Evolutionary conservation across 2,113 vertebrate genomes (phyloP), one percentile per base, ranked within the genome.

Genomic region (Thalassarche chlororhynchos): DNA sequence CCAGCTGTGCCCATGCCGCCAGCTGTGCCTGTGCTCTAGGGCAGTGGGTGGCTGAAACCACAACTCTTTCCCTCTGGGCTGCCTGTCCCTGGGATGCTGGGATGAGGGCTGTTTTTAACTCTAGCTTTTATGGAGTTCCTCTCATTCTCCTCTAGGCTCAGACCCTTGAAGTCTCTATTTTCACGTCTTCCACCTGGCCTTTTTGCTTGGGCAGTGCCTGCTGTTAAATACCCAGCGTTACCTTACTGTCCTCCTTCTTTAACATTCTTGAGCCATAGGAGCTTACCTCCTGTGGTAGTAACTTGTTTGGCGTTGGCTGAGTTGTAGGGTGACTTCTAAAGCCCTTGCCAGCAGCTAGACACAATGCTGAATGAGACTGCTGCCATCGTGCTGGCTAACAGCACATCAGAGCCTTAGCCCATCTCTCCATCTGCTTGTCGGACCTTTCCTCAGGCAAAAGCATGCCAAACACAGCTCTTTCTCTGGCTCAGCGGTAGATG

Each of bases 401-500:
- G 58, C 0, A 0, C 0, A 0, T 10, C 68, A 87, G 57, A 92
- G 54, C 49, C 68, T 44, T 51, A 84, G 76, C 54, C 57, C 61
- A 25, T 69, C 29, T 91, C 83, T 83, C 93, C 90, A 87, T 93
- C 89, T 92, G 92, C 81, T 72, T 72, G 36, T 42, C 1, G 2
- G 64, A 80, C 68, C 71, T 83, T 87, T 94, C 68, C 87, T 82
- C 12, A 0, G 90, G 80, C 65, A 76, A 70, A 88, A 81, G 32
- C 0, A 0, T 84, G 92, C 82, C 93, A 93, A 86, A 84, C 5
- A 0, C 49, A 89, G 84, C 44, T 51, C 58, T 93, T 95, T 97
- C 78, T 96, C 75, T 57, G 71, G 68, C 96, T 81, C 95, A 94
- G 94, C 87, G 87, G 82, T 95, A 44, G 54, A 89, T 58, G 61